Evolutionary conservation across 2,797 vertebrate species (phyloP).

Genomic region (Sebastes elongatus): DNA sequence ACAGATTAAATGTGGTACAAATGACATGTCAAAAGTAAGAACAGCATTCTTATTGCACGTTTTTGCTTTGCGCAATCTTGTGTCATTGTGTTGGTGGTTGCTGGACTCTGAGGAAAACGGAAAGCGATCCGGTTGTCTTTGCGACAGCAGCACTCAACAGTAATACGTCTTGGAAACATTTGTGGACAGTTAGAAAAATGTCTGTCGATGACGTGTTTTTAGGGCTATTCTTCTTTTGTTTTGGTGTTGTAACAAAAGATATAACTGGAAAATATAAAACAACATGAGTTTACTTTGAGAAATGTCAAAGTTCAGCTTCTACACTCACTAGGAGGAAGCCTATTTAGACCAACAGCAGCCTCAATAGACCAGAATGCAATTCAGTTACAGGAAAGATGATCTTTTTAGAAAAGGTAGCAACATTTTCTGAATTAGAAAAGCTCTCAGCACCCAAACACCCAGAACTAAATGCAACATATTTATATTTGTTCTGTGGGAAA

Average conservation of each 20-base stretch:
- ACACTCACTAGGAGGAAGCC: neutral
- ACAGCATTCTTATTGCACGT: accelerated
- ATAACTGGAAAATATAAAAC: neutral
- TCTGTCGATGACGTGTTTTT: neutral
- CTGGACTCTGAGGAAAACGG: too few species aligned
- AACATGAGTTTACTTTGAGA: neutral
- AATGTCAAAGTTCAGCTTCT: neutral
- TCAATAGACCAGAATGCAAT: neutral
- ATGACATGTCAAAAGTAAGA: too few species aligned
- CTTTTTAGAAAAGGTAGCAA: neutral
- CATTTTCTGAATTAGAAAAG: neutral
- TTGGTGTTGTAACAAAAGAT: too few species aligned
- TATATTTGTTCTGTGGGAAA: neutral
- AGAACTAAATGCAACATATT: neutral
- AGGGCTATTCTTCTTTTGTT: neutral
- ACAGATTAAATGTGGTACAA: too few species aligned
- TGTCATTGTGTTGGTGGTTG: too few species aligned
- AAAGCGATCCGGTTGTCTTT: too few species aligned
- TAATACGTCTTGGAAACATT: too few species aligned
- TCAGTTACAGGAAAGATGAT: too few species aligned
- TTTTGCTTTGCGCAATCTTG: too few species aligned
- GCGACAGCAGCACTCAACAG: too few species aligned
- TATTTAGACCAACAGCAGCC: neutral
- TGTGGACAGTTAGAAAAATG: neutral
- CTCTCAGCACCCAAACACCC: neutral